Conservation (phyloP, 2,888 invertebrate genomes). For the Caenorhabditis macrosperma region DNA sequence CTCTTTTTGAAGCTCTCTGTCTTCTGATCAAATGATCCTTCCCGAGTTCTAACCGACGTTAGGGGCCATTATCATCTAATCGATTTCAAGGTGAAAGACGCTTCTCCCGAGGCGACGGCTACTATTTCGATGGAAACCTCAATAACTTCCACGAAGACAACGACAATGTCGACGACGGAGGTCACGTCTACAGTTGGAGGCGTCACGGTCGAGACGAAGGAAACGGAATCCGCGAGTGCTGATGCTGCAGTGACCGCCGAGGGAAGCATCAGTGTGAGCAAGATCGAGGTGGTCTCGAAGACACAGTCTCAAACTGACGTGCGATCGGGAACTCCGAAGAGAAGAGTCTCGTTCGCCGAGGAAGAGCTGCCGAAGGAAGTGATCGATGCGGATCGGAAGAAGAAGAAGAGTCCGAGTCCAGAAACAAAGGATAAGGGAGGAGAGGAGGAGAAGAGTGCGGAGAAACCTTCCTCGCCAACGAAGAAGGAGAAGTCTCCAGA, state of each 20-base stretch:
- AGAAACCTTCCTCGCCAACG: slow-evolving; percentile 17
- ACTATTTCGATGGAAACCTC: slow-evolving; percentile 52
- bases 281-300: slow-evolving; percentile 58
- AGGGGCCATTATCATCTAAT: not conserved
- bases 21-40: not conserved
- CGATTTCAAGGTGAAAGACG: slow-evolving; percentile 44
- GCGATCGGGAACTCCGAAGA: slow-evolving; percentile 34
- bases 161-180: slow-evolving; percentile 44
- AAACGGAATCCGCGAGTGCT: slow-evolving; percentile 33
- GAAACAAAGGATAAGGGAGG: slow-evolving; percentile 22
- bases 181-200: slow-evolving; percentile 46
- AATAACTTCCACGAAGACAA: slow-evolving; percentile 43
- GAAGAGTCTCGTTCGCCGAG: slow-evolving; percentile 58
- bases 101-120: slow-evolving; percentile 27
- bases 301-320: slow-evolving; percentile 42
- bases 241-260: slow-evolving; percentile 17
- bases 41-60: not conserved
- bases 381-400: slow-evolving; percentile 39
- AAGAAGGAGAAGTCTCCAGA: slow-evolving; percentile 45
- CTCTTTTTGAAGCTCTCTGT: not conserved
- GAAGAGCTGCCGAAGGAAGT: slow-evolving; percentile 41
- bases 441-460: slow-evolving; percentile 7
- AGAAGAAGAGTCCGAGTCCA: slow-evolving; percentile 37
- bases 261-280: slow-evolving; percentile 44
- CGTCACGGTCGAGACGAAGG: slow-evolving; percentile 42